These are phyloP conservation scores for Gallinago stenura DNA, from an alignment of 2,797 vertebrate genomes.

Conservation along the genomic window DNA sequence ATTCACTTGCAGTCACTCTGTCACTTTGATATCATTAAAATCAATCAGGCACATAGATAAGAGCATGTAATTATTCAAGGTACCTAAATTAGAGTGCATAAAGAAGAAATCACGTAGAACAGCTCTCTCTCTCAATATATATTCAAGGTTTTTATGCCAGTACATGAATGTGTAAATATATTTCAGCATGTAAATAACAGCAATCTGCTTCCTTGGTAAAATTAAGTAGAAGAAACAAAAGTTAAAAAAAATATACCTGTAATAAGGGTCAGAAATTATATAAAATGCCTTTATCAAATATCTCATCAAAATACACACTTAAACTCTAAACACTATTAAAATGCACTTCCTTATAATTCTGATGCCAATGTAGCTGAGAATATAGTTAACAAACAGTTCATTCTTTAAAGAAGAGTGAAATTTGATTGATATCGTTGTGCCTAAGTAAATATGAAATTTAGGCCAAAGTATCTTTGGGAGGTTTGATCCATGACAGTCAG, in stretches of 20 bases:
- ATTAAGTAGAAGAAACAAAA: neutral
- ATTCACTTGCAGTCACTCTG: neutral
- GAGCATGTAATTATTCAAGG: neutral
- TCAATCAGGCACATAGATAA: neutral
- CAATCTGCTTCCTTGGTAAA: neutral
- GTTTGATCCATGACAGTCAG: neutral
- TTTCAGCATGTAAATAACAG: neutral
- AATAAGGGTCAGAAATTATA: neutral
- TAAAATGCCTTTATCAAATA: neutral
- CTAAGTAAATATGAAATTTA: neutral
- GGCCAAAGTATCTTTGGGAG: neutral
- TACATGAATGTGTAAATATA: neutral
- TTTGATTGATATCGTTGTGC: neutral
- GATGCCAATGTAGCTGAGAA: neutral
- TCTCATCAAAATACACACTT: neutral
- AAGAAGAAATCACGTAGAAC: neutral
- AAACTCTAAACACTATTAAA: neutral
- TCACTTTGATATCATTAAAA: constrained; percentile 14
- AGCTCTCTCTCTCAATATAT: neutral
- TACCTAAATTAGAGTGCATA: neutral
- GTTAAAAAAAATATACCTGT: neutral
- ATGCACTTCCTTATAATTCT: neutral
- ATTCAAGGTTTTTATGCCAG: neutral
- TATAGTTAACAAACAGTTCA: neutral
- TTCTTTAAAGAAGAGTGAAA: neutral